Conservation (phyloP, 2,113 vertebrate species). For the Coracopsis vasa region DNA sequence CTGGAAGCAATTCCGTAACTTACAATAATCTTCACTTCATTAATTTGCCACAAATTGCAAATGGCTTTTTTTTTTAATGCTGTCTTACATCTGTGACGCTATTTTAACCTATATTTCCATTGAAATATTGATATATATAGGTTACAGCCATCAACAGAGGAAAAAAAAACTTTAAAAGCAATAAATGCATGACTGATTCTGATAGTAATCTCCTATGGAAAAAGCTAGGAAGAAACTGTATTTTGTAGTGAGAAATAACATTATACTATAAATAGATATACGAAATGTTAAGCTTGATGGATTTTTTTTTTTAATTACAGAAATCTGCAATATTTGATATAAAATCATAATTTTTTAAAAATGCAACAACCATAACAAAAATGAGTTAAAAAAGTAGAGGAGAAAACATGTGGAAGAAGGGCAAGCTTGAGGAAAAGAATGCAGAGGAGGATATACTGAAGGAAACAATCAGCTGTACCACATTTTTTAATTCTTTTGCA, state of each 20-base stretch:
- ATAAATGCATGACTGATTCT: not conserved
- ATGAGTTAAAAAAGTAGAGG: not conserved
- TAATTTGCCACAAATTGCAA: conserved; percentile 37
- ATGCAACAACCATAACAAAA: not conserved
- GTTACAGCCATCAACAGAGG: not conserved
- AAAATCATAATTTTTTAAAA: not conserved
- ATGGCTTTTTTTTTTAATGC: not conserved
- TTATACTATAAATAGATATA: not conserved
- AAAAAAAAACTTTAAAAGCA: not conserved
- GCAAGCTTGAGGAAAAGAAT: not conserved
- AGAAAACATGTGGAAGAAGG: not conserved
- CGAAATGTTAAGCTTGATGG: not conserved
- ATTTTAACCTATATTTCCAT: not conserved
- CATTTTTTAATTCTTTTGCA: not conserved
- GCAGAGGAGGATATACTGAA: not conserved
- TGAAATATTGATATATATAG: not conserved
- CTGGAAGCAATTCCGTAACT: conserved; percentile 35
- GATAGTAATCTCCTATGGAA: not conserved
- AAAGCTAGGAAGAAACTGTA: not conserved
- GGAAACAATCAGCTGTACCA: not conserved
- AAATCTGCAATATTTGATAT: not conserved
- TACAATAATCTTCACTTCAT: conserved; percentile 12
- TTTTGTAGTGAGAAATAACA: not conserved
- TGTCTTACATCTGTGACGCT: not conserved
- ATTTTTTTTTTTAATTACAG: not conserved